Evolutionary conservation across 2,797 vertebrate species (phyloP), one percentile per base, ranked within the genome.

Genomic region (Artibeus jamaicensis): DNA sequence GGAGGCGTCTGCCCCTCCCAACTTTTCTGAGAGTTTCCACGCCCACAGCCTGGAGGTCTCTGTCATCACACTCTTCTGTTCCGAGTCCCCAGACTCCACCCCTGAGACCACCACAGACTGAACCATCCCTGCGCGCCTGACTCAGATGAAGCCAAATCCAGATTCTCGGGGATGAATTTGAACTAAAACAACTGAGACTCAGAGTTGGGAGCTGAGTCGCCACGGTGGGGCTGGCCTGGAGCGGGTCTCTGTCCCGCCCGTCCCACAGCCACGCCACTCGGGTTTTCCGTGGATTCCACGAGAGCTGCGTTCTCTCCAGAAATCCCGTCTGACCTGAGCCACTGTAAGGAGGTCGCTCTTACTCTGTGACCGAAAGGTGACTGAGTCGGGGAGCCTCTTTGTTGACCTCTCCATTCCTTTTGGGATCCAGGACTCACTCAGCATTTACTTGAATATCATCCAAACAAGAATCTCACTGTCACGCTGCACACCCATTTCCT

Each of bases 141-240:
- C 84, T 68, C 29, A 15, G 59, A 55, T 39, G 76, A 83, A 81
- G 83, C 29, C 29, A 32, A 32, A 32, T 15, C 84, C 89, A 44
- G 53, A 76, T 73, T 77, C 42, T 26, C 0, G 2, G 76, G 68
- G 73, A 92, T 73, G 73, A 90, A 74, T 55, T 57, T 55, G 77
- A 93, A 77, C 65, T 81, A 91, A 90, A n/a, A 86, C 42, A 34
- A 4, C 44, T 32, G 32, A 79, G 71, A 81, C 57, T 32, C 65
- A 46, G 55, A 74, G 29, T 76, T 39, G n/a, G 29, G 59, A 86
- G 87, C 87, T 71, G 95, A 95, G 87, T 94, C 81, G 94, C 42
- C 50, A 18, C 0, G 0, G 29, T 3, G 57, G 82, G 57, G 68
- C 62, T 76, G 12, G 68, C 67, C 81, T 14, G 16, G 62, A 67